phyloP scores from a whole-genome alignment of 2,888 invertebrate genomes.

The Horisme vitalbata region DNA sequence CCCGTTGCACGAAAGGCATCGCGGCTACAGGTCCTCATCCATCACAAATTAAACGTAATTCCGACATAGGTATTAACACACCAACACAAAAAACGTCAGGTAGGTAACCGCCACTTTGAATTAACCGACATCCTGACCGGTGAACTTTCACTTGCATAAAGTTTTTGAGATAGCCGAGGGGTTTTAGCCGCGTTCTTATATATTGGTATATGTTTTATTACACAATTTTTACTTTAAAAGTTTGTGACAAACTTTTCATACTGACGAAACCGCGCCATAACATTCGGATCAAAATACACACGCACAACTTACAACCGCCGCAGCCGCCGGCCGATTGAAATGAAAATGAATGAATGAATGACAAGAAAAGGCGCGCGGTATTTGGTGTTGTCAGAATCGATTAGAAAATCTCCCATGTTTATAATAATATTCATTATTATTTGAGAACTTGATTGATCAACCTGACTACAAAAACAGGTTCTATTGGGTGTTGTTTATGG shows the following conservation, averaged over 20 bases:
- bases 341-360: too few species aligned
- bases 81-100: slow-evolving; percentile 81
- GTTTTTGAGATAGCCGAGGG: slow-evolving; percentile 40
- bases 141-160: slow-evolving; percentile 65
- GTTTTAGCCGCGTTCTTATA: slow-evolving; percentile 45
- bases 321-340: slow-evolving; percentile 69
- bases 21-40: slow-evolving; percentile 70
- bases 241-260: slow-evolving; percentile 68
- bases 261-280: slow-evolving; percentile 76
- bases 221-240: slow-evolving; percentile 57
- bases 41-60: slow-evolving; percentile 77
- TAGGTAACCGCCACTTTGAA: slow-evolving; percentile 83
- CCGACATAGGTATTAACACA: slow-evolving; percentile 78
- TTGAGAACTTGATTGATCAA: too few species aligned
- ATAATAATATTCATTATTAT: too few species aligned
- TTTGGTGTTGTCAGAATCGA: too few species aligned
- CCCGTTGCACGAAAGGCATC: slow-evolving; percentile 95
- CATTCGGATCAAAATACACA: slow-evolving; percentile 35
- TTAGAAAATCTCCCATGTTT: too few species aligned
- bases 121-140: slow-evolving; percentile 80
- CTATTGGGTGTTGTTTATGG: too few species aligned
- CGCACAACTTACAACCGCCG: slow-evolving; percentile 39
- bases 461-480: too few species aligned
- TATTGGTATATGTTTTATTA: slow-evolving; percentile 46
- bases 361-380: slow-evolving; percentile 36